Evolutionary conservation across 1,140 invertebrate genomes (phyloP), one percentile per base, ranked within the genome.

Genomic region (Sinonovacula constricta): DNA sequence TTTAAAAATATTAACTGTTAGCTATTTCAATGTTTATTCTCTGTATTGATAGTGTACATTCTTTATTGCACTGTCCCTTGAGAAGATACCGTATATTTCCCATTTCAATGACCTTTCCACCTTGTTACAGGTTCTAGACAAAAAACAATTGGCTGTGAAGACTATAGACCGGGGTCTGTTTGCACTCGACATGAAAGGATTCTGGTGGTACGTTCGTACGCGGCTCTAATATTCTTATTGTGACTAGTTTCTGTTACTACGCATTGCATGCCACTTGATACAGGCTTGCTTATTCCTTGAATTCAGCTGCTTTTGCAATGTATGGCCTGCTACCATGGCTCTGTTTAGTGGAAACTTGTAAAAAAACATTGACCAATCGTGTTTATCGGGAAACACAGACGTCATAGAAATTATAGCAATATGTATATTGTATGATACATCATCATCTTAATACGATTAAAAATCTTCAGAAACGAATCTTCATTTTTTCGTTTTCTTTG

Each of bases 181-280:
- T 51, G 31, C 15, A 22, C 39, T 77, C 24, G 71, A 74, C 34
- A 34, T 74, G 5, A 66, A 66, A 49, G 74, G 65, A 49, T 60
- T 67, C 30, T 77, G 74, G 74, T 66, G 74, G 74, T 77, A 77
- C 54, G 24, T 31, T 26, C 26, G 26, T 45, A 45, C 31, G n/a
- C 15, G n/a, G 26, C 26, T 4, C 3, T 22, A 5, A 54, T 22
- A 5, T 22, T 5, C 26, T 18, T 24, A 3, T 54, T n/a, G 26
- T 5, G 53, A 54, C 4, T 54, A 54, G n/a, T 49, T 10, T 10
- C 39, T 10, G 18, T 10, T 7, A 49, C 39, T 10, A 10, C 18
- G 7, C 18, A 49, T 10, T 10, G 18, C 18, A 7, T 10, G 39
- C 39, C 39, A 10, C 7, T 49, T 18, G 7, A 49, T 49, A 49